Evolutionary conservation across 2,113 vertebrate genomes (phyloP), one percentile per base, ranked within the genome.

Genomic region (Nansenia antarctica): DNA sequence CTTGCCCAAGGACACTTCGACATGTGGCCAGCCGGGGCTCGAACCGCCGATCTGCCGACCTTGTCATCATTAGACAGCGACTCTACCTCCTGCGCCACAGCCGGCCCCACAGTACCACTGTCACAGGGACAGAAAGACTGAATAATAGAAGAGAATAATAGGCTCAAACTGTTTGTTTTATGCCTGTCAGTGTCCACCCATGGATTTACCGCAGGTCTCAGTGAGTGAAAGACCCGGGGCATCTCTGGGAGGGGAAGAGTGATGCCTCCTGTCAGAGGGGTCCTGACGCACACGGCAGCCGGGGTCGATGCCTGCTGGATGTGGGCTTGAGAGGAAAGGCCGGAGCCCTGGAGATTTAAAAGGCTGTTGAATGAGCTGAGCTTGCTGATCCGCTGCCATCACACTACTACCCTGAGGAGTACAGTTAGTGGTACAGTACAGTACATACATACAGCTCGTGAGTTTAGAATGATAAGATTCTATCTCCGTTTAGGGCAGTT

Each of bases 331-430:
- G 39, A 35, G 5, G 35, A 30, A 34, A 31, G 26, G 27, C 57
- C 29, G 57, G 55, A 42, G n/a, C 30, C 31, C 67, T 60, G 37
- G 30, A 47, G 55, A 69, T 69, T 49, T 59, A 60, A 69, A 45
- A 30, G 54, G 54, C 24, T 61, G 20, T 69, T 54, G 49, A 55
- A 22, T 60, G 27, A 69, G 54, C 37, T 59, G 37, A 69, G 37
- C 37, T 29, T 12, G 39, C 55, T 31, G 34, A 61, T 42, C 35
- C 27, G 14, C 32, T 18, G 24, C 53, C 55, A 22, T 30, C 30
- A 30, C 29, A 24, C 30, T 69, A 35, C 55, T 9, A 18, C 18
- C 26, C 24, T 29, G 15, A 24, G 45, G 20, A n/a, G 45, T 47
- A 47, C 3, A 20, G 18, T n/a, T n/a, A n/a, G n/a, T n/a, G n/a